These are phyloP conservation scores for Phacellophora camtschatica DNA, from an alignment of 30 jellyfish, hydroid and myxozoan species.

Conservation along the genomic window DNA sequence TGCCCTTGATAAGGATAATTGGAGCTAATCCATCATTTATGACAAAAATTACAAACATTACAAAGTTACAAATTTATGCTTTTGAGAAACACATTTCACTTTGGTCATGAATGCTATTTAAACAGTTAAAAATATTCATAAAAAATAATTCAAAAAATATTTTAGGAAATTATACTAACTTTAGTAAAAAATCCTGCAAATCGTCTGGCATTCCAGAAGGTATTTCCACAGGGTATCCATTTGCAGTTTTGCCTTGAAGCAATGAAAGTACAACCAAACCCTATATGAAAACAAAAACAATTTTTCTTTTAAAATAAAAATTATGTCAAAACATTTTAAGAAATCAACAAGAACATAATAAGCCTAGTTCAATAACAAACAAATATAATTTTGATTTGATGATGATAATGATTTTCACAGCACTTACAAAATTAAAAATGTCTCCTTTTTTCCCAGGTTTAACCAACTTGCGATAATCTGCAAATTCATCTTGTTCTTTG, in stretches of 20 bases:
- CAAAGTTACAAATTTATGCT: too few species aligned
- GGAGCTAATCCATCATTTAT: too few species aligned
- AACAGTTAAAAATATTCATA: too few species aligned
- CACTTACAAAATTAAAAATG: constrained; percentile 80
- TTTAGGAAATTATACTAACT: constrained; percentile 31
- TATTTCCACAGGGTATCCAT: constrained; percentile 81
- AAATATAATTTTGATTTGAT: too few species aligned
- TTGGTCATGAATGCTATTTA: too few species aligned
- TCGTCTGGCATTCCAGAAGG: constrained; percentile 78
- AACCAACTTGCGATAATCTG: constrained; percentile 59
- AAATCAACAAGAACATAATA: too few species aligned
- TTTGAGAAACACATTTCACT: too few species aligned
- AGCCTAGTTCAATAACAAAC: too few species aligned
- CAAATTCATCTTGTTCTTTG: constrained; percentile 47
- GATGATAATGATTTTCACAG: neutral
- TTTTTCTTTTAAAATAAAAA: neutral
- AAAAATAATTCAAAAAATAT: too few species aligned
- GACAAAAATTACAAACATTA: too few species aligned
- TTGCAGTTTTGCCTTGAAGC: constrained; percentile 57
- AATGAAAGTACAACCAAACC: constrained; percentile 78
- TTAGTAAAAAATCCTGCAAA: constrained; percentile 61
- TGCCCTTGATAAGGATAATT: too few species aligned
- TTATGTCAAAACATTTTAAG: too few species aligned
- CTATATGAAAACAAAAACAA: constrained; percentile 26
- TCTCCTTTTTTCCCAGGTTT: constrained; percentile 94